These are phyloP conservation scores for Chionis minor DNA, from an alignment of 2,113 vertebrate genomes.

Conservation along the genomic window DNA sequence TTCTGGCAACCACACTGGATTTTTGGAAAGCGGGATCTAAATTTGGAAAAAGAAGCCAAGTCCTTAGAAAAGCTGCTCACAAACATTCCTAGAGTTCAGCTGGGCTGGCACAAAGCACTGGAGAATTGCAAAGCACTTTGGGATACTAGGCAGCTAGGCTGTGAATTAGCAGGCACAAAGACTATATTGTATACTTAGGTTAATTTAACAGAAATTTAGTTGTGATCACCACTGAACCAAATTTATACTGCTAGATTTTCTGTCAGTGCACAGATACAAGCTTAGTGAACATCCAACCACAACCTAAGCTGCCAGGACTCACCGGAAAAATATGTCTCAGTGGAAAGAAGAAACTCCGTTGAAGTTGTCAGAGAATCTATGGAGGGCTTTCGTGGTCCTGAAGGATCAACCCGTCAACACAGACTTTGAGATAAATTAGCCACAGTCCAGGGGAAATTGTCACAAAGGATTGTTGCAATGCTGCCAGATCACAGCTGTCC, in stretches of 20 bases:
- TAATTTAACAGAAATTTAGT: neutral
- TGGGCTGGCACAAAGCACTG: neutral
- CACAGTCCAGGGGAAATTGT: neutral
- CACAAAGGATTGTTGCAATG: neutral
- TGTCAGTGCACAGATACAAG: neutral
- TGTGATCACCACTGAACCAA: neutral
- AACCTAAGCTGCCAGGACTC: neutral
- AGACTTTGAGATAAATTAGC: neutral
- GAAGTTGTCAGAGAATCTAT: neutral
- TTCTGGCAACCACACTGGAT: neutral
- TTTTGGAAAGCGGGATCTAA: neutral
- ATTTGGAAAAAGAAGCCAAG: neutral
- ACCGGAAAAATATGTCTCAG: neutral
- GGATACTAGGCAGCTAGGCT: neutral
- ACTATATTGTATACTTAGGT: neutral
- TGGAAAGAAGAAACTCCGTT: neutral
- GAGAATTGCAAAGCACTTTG: neutral
- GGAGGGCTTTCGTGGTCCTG: neutral
- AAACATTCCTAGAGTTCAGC: conserved; percentile 22
- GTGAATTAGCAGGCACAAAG: neutral
- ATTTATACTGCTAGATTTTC: neutral
- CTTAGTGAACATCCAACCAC: neutral
- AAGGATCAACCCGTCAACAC: neutral
- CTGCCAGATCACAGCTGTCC: neutral
- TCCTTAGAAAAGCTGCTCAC: neutral